These are phyloP conservation scores for Umimayanthus chanpuru DNA, from an alignment of 92 coral and sea anemone genomes.

Conservation along the genomic window DNA sequence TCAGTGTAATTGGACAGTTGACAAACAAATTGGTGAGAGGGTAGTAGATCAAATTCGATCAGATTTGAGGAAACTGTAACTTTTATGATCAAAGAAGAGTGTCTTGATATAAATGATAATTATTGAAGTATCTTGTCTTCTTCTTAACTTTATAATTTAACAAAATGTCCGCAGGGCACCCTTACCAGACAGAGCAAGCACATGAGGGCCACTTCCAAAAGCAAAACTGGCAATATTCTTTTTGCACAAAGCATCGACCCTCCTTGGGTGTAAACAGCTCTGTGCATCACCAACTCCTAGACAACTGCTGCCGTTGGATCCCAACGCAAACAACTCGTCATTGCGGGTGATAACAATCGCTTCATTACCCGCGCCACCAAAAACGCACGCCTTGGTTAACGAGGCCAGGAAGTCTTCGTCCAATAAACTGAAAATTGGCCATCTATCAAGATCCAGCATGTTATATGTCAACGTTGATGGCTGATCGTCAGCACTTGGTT, in stretches of 20 bases:
- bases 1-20: too few species aligned
- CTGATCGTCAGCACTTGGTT: constrained; percentile 8
- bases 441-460: constrained; percentile 85
- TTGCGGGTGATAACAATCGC: constrained; percentile 78
- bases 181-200: constrained; percentile 83
- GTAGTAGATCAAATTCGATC: too few species aligned
- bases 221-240: constrained; percentile 70
- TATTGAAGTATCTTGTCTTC: too few species aligned
- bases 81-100: too few species aligned
- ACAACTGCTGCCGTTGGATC: constrained; percentile 89
- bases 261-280: constrained; percentile 78
- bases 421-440: constrained; percentile 88
- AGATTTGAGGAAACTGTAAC: too few species aligned
- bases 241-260: constrained; percentile 79
- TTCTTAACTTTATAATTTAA: too few species aligned
- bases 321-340: constrained; percentile 84
- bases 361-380: constrained; percentile 92
- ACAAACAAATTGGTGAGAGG: too few species aligned
- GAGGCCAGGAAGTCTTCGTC: constrained; percentile 66
- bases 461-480: constrained; percentile 17
- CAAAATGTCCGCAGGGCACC: too few species aligned
- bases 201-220: constrained; percentile 93
- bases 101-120: too few species aligned
- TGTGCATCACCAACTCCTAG: constrained; percentile 85
- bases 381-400: constrained; percentile 80